phyloP scores from a whole-genome alignment of 2,797 vertebrate species.

The Diplodus puntazzo region DNA sequence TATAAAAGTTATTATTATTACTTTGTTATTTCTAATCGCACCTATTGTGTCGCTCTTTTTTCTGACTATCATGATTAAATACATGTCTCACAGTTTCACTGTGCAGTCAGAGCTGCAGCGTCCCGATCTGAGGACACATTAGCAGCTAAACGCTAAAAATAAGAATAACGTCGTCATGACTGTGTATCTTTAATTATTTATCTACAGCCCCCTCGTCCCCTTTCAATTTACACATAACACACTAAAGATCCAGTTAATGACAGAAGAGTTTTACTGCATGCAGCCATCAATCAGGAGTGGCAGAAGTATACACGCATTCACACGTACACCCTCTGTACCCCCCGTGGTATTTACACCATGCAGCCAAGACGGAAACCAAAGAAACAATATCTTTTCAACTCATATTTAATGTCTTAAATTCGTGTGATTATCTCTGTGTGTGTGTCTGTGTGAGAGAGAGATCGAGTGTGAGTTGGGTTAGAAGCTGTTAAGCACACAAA shows the following conservation, averaged over 20 bases:
- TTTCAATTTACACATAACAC: neutral
- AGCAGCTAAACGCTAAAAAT: constrained; percentile 30
- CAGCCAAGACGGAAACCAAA: too few species aligned
- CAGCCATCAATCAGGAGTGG: too few species aligned
- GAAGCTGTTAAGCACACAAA: constrained; percentile 25
- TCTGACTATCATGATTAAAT: constrained; percentile 14
- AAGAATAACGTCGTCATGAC: constrained; percentile 20
- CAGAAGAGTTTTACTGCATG: neutral
- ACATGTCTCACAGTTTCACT: neutral
- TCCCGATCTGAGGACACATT: constrained; percentile 1
- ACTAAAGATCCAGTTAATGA: neutral
- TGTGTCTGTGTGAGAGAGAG: neutral
- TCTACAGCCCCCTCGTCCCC: neutral
- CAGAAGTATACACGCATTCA: too few species aligned
- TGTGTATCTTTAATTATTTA: neutral
- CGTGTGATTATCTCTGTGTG: neutral
- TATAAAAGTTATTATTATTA: neutral
- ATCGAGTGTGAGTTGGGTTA: neutral
- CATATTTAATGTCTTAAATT: neutral
- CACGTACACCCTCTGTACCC: too few species aligned
- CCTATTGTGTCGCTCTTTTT: neutral
- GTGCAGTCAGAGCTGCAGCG: neutral
- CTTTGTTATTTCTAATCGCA: neutral
- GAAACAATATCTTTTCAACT: too few species aligned
- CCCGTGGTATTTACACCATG: neutral